These are phyloP conservation scores for Atractosteus spatula DNA, from an alignment of 2,113 vertebrate genomes.

Conservation along the genomic window DNA sequence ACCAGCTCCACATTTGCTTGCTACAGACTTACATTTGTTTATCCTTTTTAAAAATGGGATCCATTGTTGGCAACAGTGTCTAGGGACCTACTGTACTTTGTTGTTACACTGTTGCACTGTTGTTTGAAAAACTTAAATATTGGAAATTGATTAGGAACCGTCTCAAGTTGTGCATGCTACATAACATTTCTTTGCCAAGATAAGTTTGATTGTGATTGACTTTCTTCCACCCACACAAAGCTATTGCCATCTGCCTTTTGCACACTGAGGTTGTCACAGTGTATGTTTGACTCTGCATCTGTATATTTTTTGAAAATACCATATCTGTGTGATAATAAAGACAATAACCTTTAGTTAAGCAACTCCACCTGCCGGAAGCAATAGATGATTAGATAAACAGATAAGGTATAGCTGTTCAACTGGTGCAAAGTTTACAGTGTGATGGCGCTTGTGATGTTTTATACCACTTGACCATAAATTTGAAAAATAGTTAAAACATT, in stretches of 20 bases:
- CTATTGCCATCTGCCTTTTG: neutral
- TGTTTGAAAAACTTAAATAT: no score
- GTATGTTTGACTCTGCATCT: slow-evolving; percentile 7
- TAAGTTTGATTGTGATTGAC: slow-evolving; percentile 5
- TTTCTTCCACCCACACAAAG: slow-evolving; percentile 21
- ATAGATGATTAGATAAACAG: slow-evolving; percentile 1
- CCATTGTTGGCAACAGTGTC: no score
- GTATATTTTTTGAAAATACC: neutral
- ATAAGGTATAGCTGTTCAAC: neutral
- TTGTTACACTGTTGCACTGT: no score
- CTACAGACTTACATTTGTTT: no score
- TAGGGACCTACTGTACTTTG: no score
- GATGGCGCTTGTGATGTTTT: no score
- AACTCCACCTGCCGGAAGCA: slow-evolving; percentile 3
- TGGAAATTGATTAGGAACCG: no score
- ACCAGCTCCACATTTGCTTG: no score
- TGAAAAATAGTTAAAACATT: no score
- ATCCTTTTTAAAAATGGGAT: no score
- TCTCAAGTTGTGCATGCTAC: neutral
- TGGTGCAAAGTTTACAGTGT: slow-evolving; percentile 2
- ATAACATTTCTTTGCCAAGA: slow-evolving; percentile 1
- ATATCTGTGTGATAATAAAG: slow-evolving; percentile 3
- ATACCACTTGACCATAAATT: no score
- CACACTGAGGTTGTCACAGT: neutral
- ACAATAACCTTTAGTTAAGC: slow-evolving; percentile 13